These are phyloP conservation scores for Melieria crassipennis DNA, from an alignment of 2,888 invertebrate species.

Conservation along the genomic window DNA sequence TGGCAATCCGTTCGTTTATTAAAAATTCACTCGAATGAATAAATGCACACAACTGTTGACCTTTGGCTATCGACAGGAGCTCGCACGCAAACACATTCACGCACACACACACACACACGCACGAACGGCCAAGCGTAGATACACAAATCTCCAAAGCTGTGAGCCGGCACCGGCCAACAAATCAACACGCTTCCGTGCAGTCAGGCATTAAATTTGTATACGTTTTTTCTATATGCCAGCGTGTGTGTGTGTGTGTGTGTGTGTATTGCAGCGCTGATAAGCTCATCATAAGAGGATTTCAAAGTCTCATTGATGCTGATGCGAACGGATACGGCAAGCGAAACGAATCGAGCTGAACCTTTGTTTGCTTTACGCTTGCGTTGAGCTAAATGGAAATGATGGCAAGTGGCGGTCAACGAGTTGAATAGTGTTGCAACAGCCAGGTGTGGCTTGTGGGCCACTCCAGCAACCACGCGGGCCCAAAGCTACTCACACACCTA, in stretches of 20 bases:
- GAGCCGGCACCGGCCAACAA: not conserved
- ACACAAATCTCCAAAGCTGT: not conserved
- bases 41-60: slow-evolving; percentile 7
- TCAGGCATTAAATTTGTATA: slow-evolving; percentile 16
- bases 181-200: slow-evolving; percentile 13
- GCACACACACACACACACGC: not conserved
- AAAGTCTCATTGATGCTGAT: slow-evolving; percentile 16
- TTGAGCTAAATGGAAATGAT: no score
- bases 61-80: not conserved
- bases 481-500: not conserved
- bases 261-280: slow-evolving; percentile 1
- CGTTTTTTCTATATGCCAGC: not conserved
- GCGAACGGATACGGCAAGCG: no score
- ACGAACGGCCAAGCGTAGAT: not conserved
- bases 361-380: no score
- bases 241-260: not conserved
- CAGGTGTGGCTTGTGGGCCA: no score
- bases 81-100: no score
- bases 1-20: slow-evolving; percentile 2
- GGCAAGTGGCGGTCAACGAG: no score
- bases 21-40: slow-evolving; percentile 19
- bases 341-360: no score
- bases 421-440: no score
- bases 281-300: slow-evolving; percentile 29
- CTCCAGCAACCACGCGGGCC: not conserved